Evolutionary conservation across 2,797 vertebrate genomes (phyloP).

Genomic region (Danio aesculapii): DNA sequence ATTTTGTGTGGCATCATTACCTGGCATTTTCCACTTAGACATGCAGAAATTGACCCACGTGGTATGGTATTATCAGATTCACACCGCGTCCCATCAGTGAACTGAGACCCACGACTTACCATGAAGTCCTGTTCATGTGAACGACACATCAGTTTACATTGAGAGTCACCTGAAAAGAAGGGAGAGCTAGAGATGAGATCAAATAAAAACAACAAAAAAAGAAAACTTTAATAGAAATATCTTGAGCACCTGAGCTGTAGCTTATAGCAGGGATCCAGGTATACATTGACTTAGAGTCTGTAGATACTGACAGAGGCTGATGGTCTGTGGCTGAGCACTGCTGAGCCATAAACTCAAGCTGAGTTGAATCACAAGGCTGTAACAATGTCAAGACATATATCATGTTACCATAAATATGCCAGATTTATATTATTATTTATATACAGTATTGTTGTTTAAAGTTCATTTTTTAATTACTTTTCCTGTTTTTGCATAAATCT

Average conservation of each 20-base stretch:
- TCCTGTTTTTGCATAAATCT: not conserved
- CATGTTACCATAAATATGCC: not conserved
- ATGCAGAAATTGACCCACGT: constrained; percentile 75
- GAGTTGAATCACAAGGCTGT: constrained; percentile 83
- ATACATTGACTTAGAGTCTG: constrained; percentile 77
- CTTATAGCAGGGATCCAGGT: constrained; percentile 87
- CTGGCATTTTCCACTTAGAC: constrained; percentile 86
- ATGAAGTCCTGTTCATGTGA: constrained; percentile 87
- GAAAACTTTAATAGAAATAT: not conserved
- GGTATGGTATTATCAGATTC: constrained; percentile 65
- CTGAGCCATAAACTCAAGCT: constrained; percentile 90
- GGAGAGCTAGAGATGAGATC: not conserved
- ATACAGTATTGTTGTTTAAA: not conserved
- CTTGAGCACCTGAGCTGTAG: constrained; percentile 81
- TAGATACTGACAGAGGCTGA: constrained; percentile 79
- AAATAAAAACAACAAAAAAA: not conserved
- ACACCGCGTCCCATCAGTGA: constrained; percentile 92
- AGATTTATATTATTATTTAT: not conserved
- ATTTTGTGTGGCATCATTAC: constrained; percentile 70
- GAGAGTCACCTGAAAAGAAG: constrained; percentile 80
- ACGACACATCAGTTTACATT: constrained; percentile 89
- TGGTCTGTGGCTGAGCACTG: constrained; percentile 88
- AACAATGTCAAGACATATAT: not conserved
- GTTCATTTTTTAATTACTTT: not conserved
- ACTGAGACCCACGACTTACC: constrained; percentile 85